Percentiles rank a stretch among this genome's conserved stretches.
Evolutionary conservation across 2,797 vertebrate species (phyloP).

Genomic region (Galago senegalensis): DNA sequence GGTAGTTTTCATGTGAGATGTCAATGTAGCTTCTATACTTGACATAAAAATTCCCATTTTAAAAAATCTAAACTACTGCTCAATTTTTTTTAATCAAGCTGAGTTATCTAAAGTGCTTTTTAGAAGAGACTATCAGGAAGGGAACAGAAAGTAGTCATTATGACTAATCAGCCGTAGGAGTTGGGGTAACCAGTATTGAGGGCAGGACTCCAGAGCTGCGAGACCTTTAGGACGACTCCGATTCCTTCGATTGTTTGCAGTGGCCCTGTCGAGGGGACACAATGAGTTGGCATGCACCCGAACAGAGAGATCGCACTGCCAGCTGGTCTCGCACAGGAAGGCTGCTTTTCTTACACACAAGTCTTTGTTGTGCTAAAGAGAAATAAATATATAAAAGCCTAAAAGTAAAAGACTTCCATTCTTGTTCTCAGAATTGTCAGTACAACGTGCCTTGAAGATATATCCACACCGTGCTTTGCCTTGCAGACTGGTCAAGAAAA

Average conservation of each 20-base stretch:
- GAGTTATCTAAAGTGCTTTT: slow-evolving; percentile 73
- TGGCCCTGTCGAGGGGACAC: not conserved
- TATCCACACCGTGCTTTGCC: not conserved
- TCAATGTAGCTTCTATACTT: slow-evolving; percentile 59
- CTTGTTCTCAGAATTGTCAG: slow-evolving; percentile 46
- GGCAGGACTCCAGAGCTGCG: not conserved
- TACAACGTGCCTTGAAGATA: not conserved
- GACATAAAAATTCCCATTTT: slow-evolving; percentile 66
- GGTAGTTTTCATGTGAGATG: slow-evolving; percentile 48
- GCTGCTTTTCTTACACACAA: slow-evolving; percentile 67
- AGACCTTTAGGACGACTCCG: not conserved
- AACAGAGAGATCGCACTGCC: not conserved
- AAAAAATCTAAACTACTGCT: slow-evolving; percentile 42
- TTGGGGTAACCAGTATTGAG: not conserved
- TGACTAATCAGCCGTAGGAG: slow-evolving; percentile 33
- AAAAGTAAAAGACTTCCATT: slow-evolving; percentile 67
- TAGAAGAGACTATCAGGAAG: slow-evolving; percentile 62
- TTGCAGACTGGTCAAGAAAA: not conserved
- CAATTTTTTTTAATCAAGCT: slow-evolving; percentile 68
- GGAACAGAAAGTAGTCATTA: slow-evolving; percentile 62
- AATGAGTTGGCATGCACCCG: not conserved
- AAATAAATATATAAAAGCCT: slow-evolving; percentile 66
- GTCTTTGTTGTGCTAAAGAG: slow-evolving; percentile 68
- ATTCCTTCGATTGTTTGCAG: slow-evolving; percentile 4
- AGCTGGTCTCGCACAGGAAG: slow-evolving; percentile 53